These are phyloP conservation scores for Onthophagus taurus DNA, from an alignment of 1,140 invertebrate species.

Conservation along the genomic window DNA sequence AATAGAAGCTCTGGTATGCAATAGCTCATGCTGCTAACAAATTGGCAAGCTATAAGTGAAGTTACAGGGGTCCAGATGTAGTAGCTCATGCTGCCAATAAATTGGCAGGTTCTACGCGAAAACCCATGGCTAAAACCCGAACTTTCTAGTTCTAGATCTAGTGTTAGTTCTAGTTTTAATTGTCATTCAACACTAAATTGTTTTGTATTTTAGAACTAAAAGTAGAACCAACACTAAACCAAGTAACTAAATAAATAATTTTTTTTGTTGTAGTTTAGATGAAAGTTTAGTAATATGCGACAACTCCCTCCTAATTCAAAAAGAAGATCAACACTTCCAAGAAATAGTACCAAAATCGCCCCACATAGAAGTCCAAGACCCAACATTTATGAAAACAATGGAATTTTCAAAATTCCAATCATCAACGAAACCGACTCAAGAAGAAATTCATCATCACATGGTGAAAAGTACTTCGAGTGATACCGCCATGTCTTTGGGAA, in stretches of 20 bases:
- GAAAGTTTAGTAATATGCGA: slow-evolving; percentile 39
- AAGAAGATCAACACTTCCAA: slow-evolving; percentile 19
- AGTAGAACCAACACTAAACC: no score
- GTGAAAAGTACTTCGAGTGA: slow-evolving; percentile 42
- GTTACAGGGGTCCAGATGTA: no score
- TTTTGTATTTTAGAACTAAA: no score
- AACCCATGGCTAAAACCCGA: no score
- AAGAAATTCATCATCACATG: slow-evolving; percentile 21
- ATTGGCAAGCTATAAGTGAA: no score
- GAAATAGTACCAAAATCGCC: slow-evolving; percentile 23
- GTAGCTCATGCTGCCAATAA: no score
- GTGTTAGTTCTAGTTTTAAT: no score
- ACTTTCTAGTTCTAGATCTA: no score
- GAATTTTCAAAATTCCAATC: slow-evolving; percentile 34
- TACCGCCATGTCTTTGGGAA: slow-evolving; percentile 34
- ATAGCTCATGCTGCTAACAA: no score
- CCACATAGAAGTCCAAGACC: slow-evolving; percentile 28
- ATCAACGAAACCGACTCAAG: slow-evolving; percentile 22
- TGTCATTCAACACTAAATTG: no score
- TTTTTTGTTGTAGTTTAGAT: slow-evolving; percentile 43
- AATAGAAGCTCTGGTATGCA: no score
- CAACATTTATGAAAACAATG: slow-evolving; percentile 36
- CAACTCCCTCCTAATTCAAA: slow-evolving; percentile 3
- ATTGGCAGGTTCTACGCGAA: no score
- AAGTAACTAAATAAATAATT: neutral